Evolutionary conservation across 2,888 invertebrate species (phyloP).

Genomic region (Chalcis sispes): DNA sequence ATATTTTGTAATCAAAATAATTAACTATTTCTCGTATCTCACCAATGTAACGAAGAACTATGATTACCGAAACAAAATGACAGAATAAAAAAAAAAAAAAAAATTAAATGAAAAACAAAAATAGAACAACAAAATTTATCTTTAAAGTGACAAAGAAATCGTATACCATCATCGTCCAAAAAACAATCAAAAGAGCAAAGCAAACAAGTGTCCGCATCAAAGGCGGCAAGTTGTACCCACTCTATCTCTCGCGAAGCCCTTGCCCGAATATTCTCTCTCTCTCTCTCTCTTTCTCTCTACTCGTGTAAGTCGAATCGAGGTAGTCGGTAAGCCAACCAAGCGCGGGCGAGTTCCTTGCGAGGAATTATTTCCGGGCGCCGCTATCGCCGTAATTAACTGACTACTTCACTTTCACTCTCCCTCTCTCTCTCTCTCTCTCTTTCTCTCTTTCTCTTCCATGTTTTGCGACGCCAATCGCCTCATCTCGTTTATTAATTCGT

Average conservation of each 20-base stretch:
- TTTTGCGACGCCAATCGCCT: neutral
- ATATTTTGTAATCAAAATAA: no score
- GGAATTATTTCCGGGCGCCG: conserved; percentile 38
- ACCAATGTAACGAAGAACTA: no score
- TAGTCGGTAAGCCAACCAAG: neutral
- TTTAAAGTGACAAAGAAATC: no score
- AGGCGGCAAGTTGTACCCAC: neutral
- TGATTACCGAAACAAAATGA: no score
- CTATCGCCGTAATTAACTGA: conserved; percentile 22
- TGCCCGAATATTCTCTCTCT: neutral
- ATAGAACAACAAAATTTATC: no score
- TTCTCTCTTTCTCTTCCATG: neutral
- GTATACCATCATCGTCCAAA: no score
- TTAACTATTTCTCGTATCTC: no score
- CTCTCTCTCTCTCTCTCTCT: no score
- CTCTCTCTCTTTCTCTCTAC: neutral
- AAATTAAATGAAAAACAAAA: no score
- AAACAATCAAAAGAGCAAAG: neutral
- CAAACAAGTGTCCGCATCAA: conserved; percentile 6
- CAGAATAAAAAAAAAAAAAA: no score
- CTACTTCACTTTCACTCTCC: neutral
- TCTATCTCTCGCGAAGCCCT: neutral
- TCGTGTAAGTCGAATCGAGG: neutral
- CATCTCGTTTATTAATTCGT: conserved; percentile 40
- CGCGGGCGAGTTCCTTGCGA: neutral